Conservation (phyloP, 2,888 invertebrate species). For the Macrosiphum euphorbiae region DNA sequence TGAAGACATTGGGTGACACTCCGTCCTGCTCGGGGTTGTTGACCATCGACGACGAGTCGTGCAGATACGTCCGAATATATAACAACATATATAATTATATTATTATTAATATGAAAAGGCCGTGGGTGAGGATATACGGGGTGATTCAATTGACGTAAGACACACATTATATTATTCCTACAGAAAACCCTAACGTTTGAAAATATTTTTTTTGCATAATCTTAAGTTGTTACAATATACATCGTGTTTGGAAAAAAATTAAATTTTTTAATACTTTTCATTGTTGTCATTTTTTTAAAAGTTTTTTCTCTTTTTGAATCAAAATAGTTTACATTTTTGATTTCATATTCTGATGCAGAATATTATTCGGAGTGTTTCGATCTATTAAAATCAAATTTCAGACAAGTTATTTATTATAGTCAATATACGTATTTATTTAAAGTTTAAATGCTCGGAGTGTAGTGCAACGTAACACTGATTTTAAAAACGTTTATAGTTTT, state of each 20-base stretch:
- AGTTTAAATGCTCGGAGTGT: neutral
- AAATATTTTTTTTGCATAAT: neutral
- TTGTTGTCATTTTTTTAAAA: neutral
- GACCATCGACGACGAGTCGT: conserved; percentile 53
- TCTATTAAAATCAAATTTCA: neutral
- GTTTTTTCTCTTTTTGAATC: neutral
- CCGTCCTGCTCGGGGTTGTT: conserved; percentile 51
- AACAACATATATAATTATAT: neutral
- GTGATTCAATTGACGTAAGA: neutral
- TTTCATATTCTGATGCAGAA: neutral
- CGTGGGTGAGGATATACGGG: neutral
- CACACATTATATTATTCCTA: neutral
- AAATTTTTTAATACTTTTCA: neutral
- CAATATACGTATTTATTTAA: neutral
- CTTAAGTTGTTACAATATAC: neutral
- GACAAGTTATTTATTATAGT: neutral
- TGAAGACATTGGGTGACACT: conserved; percentile 39
- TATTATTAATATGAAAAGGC: neutral
- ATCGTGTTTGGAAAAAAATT: neutral
- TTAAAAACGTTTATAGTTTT: too few species aligned
- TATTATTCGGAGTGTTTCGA: neutral
- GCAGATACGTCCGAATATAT: conserved; percentile 36
- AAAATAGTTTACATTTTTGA: neutral
- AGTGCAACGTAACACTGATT: neutral
- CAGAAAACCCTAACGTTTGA: neutral